Percentiles rank a stretch among this genome's conserved stretches.
phyloP scores from a whole-genome alignment of 2,113 vertebrate species.

The Brachyistius frenatus region DNA sequence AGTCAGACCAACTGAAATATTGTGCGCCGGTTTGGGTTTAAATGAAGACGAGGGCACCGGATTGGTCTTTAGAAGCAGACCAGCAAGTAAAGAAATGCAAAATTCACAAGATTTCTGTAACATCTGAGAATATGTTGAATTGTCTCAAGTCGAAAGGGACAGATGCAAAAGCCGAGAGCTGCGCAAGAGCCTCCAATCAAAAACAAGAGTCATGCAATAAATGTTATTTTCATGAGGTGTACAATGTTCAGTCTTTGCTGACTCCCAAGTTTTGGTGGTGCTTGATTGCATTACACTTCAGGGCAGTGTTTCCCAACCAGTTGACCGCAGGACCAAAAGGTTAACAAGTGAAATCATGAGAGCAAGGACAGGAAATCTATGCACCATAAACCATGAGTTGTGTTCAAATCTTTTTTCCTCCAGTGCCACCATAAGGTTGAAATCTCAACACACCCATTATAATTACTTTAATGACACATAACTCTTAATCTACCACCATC shows the following conservation, averaged over 20 bases:
- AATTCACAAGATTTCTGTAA: not conserved
- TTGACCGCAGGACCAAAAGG: too few relatives aligned
- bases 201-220: not conserved
- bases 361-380: not conserved
- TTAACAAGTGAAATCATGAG: not conserved
- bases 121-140: not conserved
- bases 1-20: too few relatives aligned
- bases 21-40: not conserved
- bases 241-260: conserved; percentile 6
- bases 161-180: not conserved
- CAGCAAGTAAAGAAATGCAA: not conserved
- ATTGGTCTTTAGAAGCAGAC: too few relatives aligned
- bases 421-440: too few relatives aligned
- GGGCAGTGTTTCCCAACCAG: not conserved
- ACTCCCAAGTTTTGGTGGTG: not conserved
- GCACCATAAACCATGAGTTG: not conserved
- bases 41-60: not conserved
- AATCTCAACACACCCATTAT: too few relatives aligned
- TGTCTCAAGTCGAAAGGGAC: not conserved
- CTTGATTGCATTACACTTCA: too few relatives aligned
- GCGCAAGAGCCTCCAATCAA: not conserved
- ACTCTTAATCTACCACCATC: not conserved
- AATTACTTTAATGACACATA: not conserved
- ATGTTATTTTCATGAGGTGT: not conserved
- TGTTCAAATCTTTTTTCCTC: not conserved